These are phyloP conservation scores for Aphelenchoides besseyi DNA, from an alignment of 1,140 invertebrate species.

Conservation along the genomic window DNA sequence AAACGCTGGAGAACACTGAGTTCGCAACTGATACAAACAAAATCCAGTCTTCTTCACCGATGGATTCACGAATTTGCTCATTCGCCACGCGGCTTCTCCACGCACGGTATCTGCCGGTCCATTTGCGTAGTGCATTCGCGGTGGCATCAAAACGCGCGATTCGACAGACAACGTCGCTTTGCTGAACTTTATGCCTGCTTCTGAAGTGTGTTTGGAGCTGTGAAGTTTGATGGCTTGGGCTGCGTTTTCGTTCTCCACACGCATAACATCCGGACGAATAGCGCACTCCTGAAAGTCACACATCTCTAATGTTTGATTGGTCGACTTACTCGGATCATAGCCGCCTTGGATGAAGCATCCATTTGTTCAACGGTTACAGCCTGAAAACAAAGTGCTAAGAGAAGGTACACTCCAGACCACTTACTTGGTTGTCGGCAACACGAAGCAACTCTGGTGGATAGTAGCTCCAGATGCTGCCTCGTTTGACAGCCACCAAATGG, in stretches of 20 bases:
- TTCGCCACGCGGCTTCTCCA: constrained; percentile 15
- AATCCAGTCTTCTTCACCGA: not conserved
- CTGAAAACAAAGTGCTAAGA: not conserved
- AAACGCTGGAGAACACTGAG: not conserved
- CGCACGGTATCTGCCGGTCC: not conserved
- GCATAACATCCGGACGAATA: constrained; percentile 8
- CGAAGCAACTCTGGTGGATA: constrained; percentile 1
- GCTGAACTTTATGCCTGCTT: constrained; percentile 5
- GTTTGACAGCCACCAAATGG: constrained; percentile 3
- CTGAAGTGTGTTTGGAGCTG: not conserved
- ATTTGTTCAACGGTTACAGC: constrained; percentile 8
- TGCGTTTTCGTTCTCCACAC: not conserved
- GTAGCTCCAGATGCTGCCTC: not conserved
- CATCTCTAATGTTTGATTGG: not conserved
- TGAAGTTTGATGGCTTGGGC: constrained; percentile 1
- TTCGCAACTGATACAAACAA: not conserved
- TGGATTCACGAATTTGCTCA: not conserved
- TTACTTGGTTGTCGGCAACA: constrained; percentile 1
- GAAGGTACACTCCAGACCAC: no score
- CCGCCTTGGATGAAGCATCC: constrained; percentile 12
- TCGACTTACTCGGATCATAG: constrained; percentile 18
- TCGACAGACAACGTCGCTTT: not conserved
- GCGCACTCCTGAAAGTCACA: constrained; percentile 2
- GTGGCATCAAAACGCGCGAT: constrained; percentile 1
- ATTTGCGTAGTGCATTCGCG: not conserved